Percentiles rank a stretch among this genome's conserved stretches.
phyloP scores from a whole-genome alignment of 2,888 invertebrate genomes.

The Amphipoea oculea region DNA sequence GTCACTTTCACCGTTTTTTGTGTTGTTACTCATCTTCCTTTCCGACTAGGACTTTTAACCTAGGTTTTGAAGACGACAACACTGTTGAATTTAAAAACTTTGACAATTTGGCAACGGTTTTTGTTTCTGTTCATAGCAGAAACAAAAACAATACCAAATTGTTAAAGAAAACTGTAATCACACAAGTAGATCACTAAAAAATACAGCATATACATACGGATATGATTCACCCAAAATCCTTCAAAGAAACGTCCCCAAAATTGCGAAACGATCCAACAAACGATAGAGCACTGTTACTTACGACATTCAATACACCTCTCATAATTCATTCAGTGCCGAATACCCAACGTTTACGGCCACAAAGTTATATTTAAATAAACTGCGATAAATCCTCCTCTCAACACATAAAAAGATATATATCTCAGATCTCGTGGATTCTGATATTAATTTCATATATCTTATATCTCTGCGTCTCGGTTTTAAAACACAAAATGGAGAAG shows the following conservation, averaged over 20 bases:
- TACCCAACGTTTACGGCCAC: slow-evolving; percentile 58
- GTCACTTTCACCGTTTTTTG: not conserved
- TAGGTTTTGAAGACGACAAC: not conserved
- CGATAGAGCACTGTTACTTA: slow-evolving; percentile 23
- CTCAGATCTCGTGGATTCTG: slow-evolving; percentile 70
- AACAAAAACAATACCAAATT: not conserved
- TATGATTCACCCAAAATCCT: slow-evolving; percentile 2
- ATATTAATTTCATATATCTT: slow-evolving; percentile 77
- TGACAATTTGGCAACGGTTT: not conserved
- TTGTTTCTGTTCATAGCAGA: not conserved
- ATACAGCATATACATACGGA: not conserved
- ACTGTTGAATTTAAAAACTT: not conserved
- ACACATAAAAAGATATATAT: slow-evolving; percentile 71
- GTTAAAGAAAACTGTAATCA: too few species aligned
- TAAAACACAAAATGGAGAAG: not conserved
- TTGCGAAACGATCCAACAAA: slow-evolving; percentile 35
- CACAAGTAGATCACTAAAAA: not conserved
- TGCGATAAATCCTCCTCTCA: slow-evolving; percentile 68
- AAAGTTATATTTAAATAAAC: slow-evolving; percentile 69
- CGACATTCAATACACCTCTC: slow-evolving; percentile 42
- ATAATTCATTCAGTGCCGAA: slow-evolving; percentile 62
- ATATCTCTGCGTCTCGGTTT: slow-evolving; percentile 63
- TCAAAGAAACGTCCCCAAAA: slow-evolving; percentile 16
- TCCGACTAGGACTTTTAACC: not conserved
- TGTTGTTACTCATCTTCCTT: not conserved